Conservation (phyloP, 2,797 vertebrate species). For the Hyperoplus immaculatus region DNA sequence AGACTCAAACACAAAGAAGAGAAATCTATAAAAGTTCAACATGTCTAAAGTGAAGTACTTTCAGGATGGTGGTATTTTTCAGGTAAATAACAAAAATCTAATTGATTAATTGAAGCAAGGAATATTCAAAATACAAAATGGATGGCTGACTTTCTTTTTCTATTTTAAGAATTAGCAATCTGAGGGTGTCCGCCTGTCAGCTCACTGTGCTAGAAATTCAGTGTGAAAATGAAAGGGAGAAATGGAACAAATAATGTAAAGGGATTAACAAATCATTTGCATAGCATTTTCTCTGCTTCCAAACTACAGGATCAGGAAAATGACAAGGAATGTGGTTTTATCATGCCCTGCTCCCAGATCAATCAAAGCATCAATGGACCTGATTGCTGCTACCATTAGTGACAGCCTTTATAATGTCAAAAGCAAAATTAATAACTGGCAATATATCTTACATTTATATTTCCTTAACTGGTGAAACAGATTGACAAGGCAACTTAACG, state of each 20-base stretch:
- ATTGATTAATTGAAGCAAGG: conserved; percentile 61
- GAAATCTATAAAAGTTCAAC: conserved; percentile 48
- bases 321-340: conserved; percentile 79
- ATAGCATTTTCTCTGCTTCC: conserved; percentile 85
- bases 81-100: conserved; percentile 57
- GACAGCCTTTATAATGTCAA: conserved; percentile 47
- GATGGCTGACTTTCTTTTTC: conserved; percentile 51
- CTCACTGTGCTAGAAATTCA: conserved; percentile 76
- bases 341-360: conserved; percentile 77
- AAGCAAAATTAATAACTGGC: conserved; percentile 37
- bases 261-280: conserved; percentile 88
- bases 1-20: conserved; percentile 40
- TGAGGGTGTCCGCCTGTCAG: conserved; percentile 79
- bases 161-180: conserved; percentile 71
- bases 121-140: conserved; percentile 50
- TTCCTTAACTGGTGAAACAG: conserved; percentile 14
- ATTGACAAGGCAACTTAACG: conserved; percentile 41
- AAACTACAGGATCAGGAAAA: conserved; percentile 84
- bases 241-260: conserved; percentile 88
- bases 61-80: conserved; percentile 31
- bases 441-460: conserved; percentile 13
- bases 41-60: conserved; percentile 49
- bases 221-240: conserved; percentile 82
- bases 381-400: conserved; percentile 40
- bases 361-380: conserved; percentile 73